Evolutionary conservation across 2,888 invertebrate genomes (phyloP), one percentile per base, ranked within the genome.

Genomic region (Hipparchia sbordonii): DNA sequence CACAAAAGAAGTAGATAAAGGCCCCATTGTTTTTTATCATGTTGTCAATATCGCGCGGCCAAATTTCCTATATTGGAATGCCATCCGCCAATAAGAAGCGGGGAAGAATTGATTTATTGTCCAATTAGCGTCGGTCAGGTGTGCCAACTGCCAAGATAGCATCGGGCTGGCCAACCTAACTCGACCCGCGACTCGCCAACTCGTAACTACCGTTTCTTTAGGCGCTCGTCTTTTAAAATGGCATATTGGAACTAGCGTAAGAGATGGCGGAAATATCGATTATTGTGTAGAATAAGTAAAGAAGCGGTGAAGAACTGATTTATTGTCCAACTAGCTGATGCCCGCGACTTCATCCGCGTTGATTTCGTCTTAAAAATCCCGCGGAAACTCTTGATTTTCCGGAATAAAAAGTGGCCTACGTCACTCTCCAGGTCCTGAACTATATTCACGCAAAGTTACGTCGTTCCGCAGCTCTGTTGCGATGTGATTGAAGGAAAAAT

Each of bases 121-220:
- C 93, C 94, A 94, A 94, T 94, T 94, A 93, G 93, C 91, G 93
- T 93, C 91, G 92, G 92, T 93, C 94, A 93, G 92, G 93, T 92
- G 93, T 93, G 93, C 93, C 93, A 93, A 93, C 93, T 93, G 93
- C 92, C 92, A 92, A 93, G 93, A 93, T 93, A 93, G 89, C 87
- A 93, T 93, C 93, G 89, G 87, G 88, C 86, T 89, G 91, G 91
- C 88, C 91, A 93, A 92, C 92, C 91, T 91, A 91, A 92, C 89
- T 88, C 86, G 89, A 86, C 82, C 85, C 51, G 33, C 23, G 23
- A 33, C 10, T 65, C 13, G 62, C 13, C 46, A 46, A 2, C 46
- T 13, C 46, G 87, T 23, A 85, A 85, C 90, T 89, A 89, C 88
- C 89, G 91, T 90, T 92, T 92, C 90, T 92, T 93, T 92, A 87